phyloP scores from a whole-genome alignment of 2,113 vertebrate species.

The Neopipo cinnamomea region DNA sequence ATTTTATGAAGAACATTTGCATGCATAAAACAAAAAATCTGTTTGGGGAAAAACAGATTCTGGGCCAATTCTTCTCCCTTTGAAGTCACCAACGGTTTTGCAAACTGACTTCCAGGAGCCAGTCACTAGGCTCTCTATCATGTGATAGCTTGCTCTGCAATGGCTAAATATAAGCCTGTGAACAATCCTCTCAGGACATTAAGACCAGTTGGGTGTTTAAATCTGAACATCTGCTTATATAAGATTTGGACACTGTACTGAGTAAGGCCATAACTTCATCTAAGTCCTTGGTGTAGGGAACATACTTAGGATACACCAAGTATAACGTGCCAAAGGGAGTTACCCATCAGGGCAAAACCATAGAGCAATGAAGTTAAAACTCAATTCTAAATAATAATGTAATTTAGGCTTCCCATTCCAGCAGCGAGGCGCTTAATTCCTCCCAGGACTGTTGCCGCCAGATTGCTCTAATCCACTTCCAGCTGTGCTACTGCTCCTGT shows the following conservation, averaged over 20 bases:
- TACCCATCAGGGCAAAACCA: background rate
- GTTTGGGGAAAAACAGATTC: constrained; percentile 1
- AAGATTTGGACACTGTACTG: background rate
- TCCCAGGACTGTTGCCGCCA: constrained; percentile 45
- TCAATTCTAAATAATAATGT: constrained; percentile 40
- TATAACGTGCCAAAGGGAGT: background rate
- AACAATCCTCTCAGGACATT: background rate
- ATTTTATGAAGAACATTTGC: constrained; percentile 27
- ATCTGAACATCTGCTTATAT: background rate
- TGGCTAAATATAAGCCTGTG: background rate
- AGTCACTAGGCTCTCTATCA: background rate
- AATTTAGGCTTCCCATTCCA: constrained; percentile 49
- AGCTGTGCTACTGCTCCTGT: constrained; percentile 58
- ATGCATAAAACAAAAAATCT: background rate
- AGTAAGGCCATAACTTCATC: background rate
- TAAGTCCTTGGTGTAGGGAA: background rate
- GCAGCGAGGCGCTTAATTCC: constrained; percentile 35
- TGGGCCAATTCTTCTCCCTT: background rate
- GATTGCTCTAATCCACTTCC: constrained; percentile 62
- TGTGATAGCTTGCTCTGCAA: background rate
- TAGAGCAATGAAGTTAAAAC: constrained; percentile 22
- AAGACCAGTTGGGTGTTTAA: background rate
- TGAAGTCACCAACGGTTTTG: constrained; percentile 14
- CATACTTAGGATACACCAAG: background rate
- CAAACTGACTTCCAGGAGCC: constrained; percentile 15